These are phyloP conservation scores for Salvelinus sp. DNA, from an alignment of 2,113 vertebrate species.

Conservation along the genomic window DNA sequence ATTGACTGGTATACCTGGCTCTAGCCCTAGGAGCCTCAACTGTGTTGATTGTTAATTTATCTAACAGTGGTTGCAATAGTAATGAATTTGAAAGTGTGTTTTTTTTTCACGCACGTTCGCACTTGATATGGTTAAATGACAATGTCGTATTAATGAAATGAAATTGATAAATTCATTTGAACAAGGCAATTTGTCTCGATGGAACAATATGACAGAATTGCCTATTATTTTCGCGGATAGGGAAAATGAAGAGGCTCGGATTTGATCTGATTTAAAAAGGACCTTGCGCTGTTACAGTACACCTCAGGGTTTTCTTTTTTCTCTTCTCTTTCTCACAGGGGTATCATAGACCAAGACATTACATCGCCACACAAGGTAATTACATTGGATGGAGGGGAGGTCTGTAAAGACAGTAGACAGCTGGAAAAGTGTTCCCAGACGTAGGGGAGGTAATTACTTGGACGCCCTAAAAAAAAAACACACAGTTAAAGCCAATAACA, in stretches of 20 bases:
- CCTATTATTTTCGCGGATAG: slow-evolving; percentile 24
- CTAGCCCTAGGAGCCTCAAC: background rate
- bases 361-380: slow-evolving; percentile 90
- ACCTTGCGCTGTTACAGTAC: slow-evolving; percentile 34
- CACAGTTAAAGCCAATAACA: slow-evolving; percentile 54
- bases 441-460: slow-evolving; percentile 49
- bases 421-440: slow-evolving; percentile 43
- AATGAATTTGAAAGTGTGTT: slow-evolving; percentile 34
- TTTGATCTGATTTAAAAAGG: slow-evolving; percentile 36
- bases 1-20: background rate
- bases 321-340: slow-evolving; percentile 68
- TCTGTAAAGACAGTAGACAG: slow-evolving; percentile 6
- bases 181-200: slow-evolving; percentile 36
- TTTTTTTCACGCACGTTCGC: background rate
- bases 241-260: slow-evolving; percentile 28
- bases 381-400: background rate
- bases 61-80: slow-evolving; percentile 35
- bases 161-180: slow-evolving; percentile 40
- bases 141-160: slow-evolving; percentile 31
- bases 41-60: slow-evolving; percentile 8
- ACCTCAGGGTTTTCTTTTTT: background rate
- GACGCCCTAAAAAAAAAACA: slow-evolving; percentile 57
- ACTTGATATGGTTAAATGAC: background rate
- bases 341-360: slow-evolving; percentile 85
- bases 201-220: slow-evolving; percentile 1